phyloP scores from a whole-genome alignment of 2,797 vertebrate species.

The Taeniopygia guttata region DNA sequence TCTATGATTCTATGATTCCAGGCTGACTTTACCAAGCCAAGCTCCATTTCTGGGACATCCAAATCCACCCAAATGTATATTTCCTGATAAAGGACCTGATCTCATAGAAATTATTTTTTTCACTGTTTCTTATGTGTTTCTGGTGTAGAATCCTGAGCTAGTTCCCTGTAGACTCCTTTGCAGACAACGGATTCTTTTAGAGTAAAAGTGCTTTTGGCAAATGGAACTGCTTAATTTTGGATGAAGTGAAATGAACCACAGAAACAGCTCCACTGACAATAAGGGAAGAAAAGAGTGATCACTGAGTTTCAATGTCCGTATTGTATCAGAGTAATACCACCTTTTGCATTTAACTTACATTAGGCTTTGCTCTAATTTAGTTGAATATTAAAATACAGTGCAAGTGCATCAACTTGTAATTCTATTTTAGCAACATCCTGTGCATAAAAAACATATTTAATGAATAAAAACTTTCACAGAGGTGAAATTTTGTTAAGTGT shows the following conservation, averaged over 20 bases:
- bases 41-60: background rate
- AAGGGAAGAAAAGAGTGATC: background rate
- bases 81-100: background rate
- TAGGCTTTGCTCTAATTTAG: background rate
- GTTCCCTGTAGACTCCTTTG: background rate
- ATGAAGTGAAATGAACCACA: background rate
- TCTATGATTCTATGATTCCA: background rate
- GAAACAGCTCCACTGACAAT: background rate
- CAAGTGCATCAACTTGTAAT: background rate
- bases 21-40: background rate
- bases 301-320: background rate
- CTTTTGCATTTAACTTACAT: background rate
- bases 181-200: background rate
- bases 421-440: background rate
- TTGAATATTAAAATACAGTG: background rate
- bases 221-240: background rate
- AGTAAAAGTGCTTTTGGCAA: background rate
- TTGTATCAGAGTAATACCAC: background rate
- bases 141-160: background rate
- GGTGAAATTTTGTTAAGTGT: background rate
- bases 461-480: background rate
- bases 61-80: background rate
- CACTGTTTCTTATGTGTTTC: background rate
- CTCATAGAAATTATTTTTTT: background rate
- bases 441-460: background rate